phyloP scores from a whole-genome alignment of 2,113 vertebrate genomes.

The Drymodes brunneopygia region DNA sequence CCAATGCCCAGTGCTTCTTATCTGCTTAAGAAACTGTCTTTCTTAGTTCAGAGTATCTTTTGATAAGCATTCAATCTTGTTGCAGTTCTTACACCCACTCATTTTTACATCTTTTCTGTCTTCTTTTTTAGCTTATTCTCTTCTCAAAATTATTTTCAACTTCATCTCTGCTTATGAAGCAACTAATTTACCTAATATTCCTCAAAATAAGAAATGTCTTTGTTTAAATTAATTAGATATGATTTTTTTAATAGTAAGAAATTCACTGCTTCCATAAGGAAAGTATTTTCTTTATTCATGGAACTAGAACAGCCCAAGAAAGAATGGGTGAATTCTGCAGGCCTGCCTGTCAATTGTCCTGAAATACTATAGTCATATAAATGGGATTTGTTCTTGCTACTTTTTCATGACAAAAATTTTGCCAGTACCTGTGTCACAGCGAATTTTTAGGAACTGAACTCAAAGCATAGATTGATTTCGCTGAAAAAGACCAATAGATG shows the following conservation, averaged over 20 bases:
- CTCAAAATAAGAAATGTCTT: background rate
- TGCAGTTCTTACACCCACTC: background rate
- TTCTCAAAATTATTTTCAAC: background rate
- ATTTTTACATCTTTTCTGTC: background rate
- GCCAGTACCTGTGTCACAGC: background rate
- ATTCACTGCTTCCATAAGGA: background rate
- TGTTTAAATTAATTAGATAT: background rate
- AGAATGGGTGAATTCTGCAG: background rate
- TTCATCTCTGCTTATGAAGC: background rate
- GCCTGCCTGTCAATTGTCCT: background rate
- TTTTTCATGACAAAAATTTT: background rate
- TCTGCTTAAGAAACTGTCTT: background rate
- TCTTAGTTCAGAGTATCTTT: background rate
- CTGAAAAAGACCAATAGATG: background rate
- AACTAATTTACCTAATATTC: background rate
- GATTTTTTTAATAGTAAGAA: background rate
- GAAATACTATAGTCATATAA: background rate
- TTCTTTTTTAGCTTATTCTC: background rate
- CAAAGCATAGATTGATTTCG: background rate
- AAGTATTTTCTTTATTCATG: background rate
- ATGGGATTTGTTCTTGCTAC: background rate
- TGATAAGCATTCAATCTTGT: background rate
- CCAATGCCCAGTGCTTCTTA: background rate
- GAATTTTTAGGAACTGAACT: background rate
- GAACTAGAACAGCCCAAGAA: background rate